Evolutionary conservation across 2,797 vertebrate species (phyloP).

Genomic region (Lutjanus argentimaculatus): DNA sequence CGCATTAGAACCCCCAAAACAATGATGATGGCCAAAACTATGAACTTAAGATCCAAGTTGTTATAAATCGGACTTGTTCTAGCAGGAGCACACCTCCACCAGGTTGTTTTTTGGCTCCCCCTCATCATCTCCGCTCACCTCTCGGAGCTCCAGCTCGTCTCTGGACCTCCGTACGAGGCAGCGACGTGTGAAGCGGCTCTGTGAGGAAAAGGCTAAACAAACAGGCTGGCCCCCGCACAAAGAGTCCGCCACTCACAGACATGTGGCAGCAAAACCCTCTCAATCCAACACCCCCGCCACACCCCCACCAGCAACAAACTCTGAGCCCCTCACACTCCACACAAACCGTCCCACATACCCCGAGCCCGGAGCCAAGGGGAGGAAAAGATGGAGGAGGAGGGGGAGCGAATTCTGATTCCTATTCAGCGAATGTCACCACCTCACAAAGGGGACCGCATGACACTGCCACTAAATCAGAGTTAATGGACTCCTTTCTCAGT

Average conservation of each 20-base stretch:
- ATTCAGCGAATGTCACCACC: conserved; percentile 85
- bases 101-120: neutral
- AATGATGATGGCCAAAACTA: neutral
- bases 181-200: conserved; percentile 74
- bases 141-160: conserved; percentile 23
- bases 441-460: conserved; percentile 85
- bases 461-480: conserved; percentile 87
- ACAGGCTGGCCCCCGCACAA: conserved; percentile 83
- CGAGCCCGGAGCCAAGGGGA: conserved; percentile 59
- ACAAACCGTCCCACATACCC: conserved; percentile 46
- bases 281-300: conserved; percentile 50
- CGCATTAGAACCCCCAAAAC: no score
- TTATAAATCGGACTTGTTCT: neutral
- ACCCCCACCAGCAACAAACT: conserved; percentile 29
- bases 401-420: conserved; percentile 78
- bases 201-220: conserved; percentile 83
- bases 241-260: conserved; percentile 80
- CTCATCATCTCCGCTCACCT: conserved; percentile 18
- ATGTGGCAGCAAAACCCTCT: conserved; percentile 81
- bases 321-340: conserved; percentile 59
- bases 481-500: conserved; percentile 88
- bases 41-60: neutral
- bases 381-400: conserved; percentile 70
- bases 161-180: conserved; percentile 40
- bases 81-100: neutral